phyloP scores from a whole-genome alignment of 2,797 vertebrate species.

The Myripristis jacobus region DNA sequence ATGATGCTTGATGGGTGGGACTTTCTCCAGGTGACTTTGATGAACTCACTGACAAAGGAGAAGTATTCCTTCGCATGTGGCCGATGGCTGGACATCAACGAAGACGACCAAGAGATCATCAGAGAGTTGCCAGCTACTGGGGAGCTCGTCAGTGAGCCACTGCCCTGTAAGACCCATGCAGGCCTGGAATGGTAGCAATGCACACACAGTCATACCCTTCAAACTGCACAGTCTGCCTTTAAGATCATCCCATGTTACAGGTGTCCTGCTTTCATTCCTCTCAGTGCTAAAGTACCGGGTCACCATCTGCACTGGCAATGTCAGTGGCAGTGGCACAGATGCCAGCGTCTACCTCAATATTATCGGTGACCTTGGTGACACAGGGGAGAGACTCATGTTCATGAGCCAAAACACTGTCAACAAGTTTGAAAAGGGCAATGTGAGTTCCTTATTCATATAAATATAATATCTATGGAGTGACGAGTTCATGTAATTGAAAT shows the following conservation, averaged over 20 bases:
- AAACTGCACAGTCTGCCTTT: too few relatives aligned
- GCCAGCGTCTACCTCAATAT: conserved; percentile 93
- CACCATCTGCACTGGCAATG: conserved; percentile 91
- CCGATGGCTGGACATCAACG: conserved; percentile 96
- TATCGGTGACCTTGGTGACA: conserved; percentile 92
- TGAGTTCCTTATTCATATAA: conserved; percentile 76
- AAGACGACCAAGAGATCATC: conserved; percentile 95
- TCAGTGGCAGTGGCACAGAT: conserved; percentile 92
- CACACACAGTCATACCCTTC: background rate
- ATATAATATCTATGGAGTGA: background rate
- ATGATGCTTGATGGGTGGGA: conserved; percentile 7
- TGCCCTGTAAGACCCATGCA: conserved; percentile 83
- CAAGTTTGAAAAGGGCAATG: conserved; percentile 96
- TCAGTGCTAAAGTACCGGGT: conserved; percentile 93
- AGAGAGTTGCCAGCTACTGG: conserved; percentile 92
- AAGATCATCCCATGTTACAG: background rate
- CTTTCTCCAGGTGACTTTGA: conserved; percentile 87
- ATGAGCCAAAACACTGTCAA: conserved; percentile 95
- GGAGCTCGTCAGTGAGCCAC: conserved; percentile 83
- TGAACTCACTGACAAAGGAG: conserved; percentile 93
- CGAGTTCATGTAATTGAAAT: too few relatives aligned
- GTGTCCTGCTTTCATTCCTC: background rate
- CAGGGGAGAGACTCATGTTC: conserved; percentile 91
- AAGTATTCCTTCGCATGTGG: conserved; percentile 94
- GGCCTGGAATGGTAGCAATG: background rate